These are phyloP conservation scores for Sphecodes monilicornis DNA, from an alignment of 2,888 invertebrate species.

Conservation along the genomic window DNA sequence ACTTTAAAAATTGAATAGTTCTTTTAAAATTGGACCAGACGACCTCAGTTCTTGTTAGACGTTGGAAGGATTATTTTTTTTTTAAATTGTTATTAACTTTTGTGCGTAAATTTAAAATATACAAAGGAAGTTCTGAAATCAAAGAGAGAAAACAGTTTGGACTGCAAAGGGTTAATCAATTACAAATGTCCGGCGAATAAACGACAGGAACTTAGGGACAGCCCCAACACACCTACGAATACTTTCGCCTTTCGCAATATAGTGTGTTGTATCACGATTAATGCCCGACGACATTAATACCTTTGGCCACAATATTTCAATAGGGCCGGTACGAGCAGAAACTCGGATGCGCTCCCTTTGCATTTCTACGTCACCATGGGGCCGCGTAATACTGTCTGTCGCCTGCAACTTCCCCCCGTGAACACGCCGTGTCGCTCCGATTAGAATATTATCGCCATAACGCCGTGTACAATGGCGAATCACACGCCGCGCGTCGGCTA, in stretches of 20 bases:
- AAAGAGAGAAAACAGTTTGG: too few species aligned
- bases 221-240: too few species aligned
- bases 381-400: slow-evolving; percentile 37
- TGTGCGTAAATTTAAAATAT: too few species aligned
- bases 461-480: slow-evolving; percentile 55
- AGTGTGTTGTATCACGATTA: background rate
- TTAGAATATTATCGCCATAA: slow-evolving; percentile 69
- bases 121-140: too few species aligned
- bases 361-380: slow-evolving; percentile 27
- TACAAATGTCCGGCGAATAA: too few species aligned
- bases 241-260: background rate
- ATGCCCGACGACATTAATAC: slow-evolving; percentile 28
- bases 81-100: too few species aligned
- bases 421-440: slow-evolving; percentile 41
- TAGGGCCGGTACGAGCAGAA: slow-evolving; percentile 14
- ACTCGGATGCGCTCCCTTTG: slow-evolving; percentile 4
- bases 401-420: slow-evolving; percentile 36
- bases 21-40: too few species aligned
- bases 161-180: too few species aligned
- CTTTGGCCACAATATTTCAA: slow-evolving; percentile 48
- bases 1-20: too few species aligned
- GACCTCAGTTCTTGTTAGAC: too few species aligned
- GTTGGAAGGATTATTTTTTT: too few species aligned
- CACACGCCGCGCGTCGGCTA: slow-evolving; percentile 35
- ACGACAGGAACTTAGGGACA: too few species aligned